Evolutionary conservation across 2,113 vertebrate genomes (phyloP).

Genomic region (Sterna hirundo): DNA sequence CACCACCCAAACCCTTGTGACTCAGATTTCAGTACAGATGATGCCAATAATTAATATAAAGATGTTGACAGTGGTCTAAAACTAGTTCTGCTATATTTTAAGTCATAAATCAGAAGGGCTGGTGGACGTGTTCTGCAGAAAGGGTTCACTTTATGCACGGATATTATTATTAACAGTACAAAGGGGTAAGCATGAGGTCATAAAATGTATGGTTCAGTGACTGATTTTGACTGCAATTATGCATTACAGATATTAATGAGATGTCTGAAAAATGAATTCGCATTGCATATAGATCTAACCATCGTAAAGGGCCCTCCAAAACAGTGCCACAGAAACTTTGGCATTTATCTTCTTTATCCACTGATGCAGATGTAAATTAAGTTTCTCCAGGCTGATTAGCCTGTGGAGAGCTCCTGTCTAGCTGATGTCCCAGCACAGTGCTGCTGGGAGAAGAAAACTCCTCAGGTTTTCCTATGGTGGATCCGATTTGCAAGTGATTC

Average conservation of each 20-base stretch:
- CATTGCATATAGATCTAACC: background rate
- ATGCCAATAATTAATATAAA: background rate
- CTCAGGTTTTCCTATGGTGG: background rate
- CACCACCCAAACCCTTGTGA: background rate
- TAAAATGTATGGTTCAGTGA: constrained; percentile 13
- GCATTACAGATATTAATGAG: constrained; percentile 8
- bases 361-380: background rate
- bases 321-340: background rate
- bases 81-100: background rate
- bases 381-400: background rate
- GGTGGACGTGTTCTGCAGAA: constrained; percentile 6
- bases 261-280: background rate
- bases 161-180: background rate
- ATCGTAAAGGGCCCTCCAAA: background rate
- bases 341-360: background rate
- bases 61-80: background rate
- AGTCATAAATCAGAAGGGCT: background rate
- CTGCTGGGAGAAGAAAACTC: background rate
- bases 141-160: background rate
- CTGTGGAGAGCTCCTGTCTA: background rate
- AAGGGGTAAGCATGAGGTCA: constrained; percentile 34
- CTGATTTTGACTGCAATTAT: constrained; percentile 32
- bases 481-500: background rate
- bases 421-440: background rate
- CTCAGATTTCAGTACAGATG: background rate